Evolutionary conservation across 1,140 invertebrate species (phyloP), one percentile per base, ranked within the genome.

Genomic region (Hycleus cichorii): DNA sequence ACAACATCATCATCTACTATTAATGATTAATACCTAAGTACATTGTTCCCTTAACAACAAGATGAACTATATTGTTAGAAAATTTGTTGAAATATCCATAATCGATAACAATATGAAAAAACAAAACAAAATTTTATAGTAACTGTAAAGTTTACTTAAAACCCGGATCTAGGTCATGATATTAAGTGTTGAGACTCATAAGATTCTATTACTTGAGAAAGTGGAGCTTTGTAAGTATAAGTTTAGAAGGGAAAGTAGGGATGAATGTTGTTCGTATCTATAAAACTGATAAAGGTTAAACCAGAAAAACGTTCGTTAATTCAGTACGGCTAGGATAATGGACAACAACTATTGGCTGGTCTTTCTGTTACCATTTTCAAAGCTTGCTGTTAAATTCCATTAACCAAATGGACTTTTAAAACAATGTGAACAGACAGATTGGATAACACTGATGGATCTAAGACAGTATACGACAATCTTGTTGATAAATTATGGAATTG

Each of bases 231-330:
- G 11, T 7, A 42, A 11, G 9, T 8, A 11, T n/a, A 6, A 9
- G 3, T 42, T 6, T 42, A 10, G 40, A 11, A 42, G 11, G 11
- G 9, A 42, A 11, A 42, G 10, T 10, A 42, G 40, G 11, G 40
- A 7, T 3, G 10, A 10, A 42, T 42, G 9, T n/a, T 42, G 18
- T 42, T 10, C 11, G 10, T 9, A 11, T 4, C 43, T 55, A 47
- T 55, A 55, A 55, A 55, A 55, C 45, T 55, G 52, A 55, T 55
- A 55, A 55, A 55, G 44, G 52, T 47, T 55, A 47, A 55, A 55
- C 87, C 82, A 52, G 44, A 56, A 60, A 57, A 62, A 62, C 58
- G 56, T 59, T 61, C 56, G 58, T 61, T 60, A 64, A 67, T 67
- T 67, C 65, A 67, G 58, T 58, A 64, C 58, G 49, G 54, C 47